These are phyloP conservation scores for Notechis scutatus DNA, from an alignment of 2,113 vertebrate genomes.

Conservation along the genomic window DNA sequence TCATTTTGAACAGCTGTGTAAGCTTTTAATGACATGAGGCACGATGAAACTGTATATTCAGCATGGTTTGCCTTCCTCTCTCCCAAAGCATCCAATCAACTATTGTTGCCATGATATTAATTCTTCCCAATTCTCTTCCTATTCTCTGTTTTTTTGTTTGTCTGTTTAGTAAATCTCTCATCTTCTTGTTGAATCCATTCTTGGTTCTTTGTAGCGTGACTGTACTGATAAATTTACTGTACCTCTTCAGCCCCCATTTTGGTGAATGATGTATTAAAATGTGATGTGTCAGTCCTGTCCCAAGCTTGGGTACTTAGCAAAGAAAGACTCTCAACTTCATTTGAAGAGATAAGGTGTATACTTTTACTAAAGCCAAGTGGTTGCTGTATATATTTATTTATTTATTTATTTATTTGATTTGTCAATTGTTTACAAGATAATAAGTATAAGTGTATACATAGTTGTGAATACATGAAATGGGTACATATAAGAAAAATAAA, in stretches of 20 bases:
- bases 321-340: not conserved
- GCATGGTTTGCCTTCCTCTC: not conserved
- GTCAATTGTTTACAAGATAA: too few species aligned
- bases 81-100: not conserved
- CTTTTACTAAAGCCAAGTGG: not conserved
- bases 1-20: not conserved
- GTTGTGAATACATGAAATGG: too few species aligned
- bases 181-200: not conserved
- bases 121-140: not conserved
- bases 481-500: too few species aligned
- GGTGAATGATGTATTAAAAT: not conserved
- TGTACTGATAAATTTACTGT: not conserved
- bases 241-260: not conserved
- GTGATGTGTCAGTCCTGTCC: not conserved
- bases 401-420: too few species aligned
- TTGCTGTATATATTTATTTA: too few species aligned
- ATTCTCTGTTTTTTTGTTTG: not conserved
- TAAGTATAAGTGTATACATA: too few species aligned
- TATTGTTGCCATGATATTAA: not conserved
- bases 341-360: not conserved
- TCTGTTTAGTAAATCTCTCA: not conserved
- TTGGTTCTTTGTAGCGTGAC: constrained; percentile 15
- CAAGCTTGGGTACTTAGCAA: not conserved
- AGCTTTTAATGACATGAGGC: not conserved
- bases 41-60: not conserved